These are phyloP conservation scores for Perca fluviatilis DNA, from an alignment of 2,113 vertebrate genomes.

Conservation along the genomic window DNA sequence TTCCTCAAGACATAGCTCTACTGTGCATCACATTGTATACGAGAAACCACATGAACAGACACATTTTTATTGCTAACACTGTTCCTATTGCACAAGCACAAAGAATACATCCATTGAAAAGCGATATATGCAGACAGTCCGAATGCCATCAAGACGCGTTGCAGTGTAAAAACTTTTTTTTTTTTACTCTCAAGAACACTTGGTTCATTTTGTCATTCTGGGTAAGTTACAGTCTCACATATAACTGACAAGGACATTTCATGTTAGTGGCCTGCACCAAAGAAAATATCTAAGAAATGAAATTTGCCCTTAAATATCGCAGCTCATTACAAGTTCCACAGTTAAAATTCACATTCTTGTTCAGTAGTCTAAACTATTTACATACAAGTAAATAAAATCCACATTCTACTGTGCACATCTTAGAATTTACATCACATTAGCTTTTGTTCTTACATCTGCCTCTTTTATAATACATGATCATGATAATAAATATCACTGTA, in stretches of 20 bases:
- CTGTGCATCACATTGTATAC: conserved; percentile 39
- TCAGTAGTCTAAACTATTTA: conserved; percentile 58
- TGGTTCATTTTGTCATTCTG: conserved; percentile 25
- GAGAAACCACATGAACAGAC: conserved; percentile 31
- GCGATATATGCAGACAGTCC: conserved; percentile 35
- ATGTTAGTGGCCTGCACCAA: conserved; percentile 67
- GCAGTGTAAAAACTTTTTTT: not conserved
- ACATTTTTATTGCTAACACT: conserved; percentile 43
- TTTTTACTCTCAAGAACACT: conserved; percentile 2
- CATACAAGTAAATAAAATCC: conserved; percentile 21
- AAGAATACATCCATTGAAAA: conserved; percentile 55
- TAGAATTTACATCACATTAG: conserved; percentile 46
- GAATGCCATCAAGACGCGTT: conserved; percentile 7
- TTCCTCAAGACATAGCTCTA: conserved; percentile 25
- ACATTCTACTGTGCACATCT: conserved; percentile 22
- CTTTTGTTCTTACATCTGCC: conserved; percentile 5
- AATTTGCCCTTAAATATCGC: conserved; percentile 47
- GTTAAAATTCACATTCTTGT: conserved; percentile 61
- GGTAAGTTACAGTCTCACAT: conserved; percentile 28
- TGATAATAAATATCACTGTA: conserved; percentile 48
- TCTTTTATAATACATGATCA: conserved; percentile 34
- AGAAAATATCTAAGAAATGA: conserved; percentile 18
- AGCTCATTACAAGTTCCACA: conserved; percentile 31
- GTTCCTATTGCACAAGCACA: conserved; percentile 58
- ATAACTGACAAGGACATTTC: conserved; percentile 27